Percentiles rank a stretch among this genome's conserved stretches.
Evolutionary conservation across 2,888 invertebrate species (phyloP).

Genomic region (Eupsilia transversa): DNA sequence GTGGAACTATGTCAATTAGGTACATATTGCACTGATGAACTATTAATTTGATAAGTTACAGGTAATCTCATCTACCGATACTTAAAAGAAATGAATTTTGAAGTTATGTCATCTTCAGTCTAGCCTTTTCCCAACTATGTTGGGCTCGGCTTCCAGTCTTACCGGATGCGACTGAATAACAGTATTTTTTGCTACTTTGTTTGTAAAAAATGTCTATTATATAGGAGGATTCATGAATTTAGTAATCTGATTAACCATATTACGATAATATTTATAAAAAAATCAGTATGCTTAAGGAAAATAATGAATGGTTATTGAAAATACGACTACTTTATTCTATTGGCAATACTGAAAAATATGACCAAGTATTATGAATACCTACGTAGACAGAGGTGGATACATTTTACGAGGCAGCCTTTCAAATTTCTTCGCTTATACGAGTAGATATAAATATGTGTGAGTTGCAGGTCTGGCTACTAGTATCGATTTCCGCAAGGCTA

Average conservation of each 20-base stretch:
- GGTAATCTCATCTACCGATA: background rate
- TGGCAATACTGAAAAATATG: conserved; percentile 63
- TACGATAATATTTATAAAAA: background rate
- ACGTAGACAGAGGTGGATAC: conserved; percentile 63
- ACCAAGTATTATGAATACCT: conserved; percentile 59
- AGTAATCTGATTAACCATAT: background rate
- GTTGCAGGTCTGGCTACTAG: conserved; percentile 72
- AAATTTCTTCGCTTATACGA: conserved; percentile 69
- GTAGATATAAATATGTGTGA: conserved; percentile 69
- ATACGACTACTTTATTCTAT: conserved; percentile 63
- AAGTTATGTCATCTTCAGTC: background rate
- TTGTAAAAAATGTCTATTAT: background rate
- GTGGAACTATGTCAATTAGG: background rate
- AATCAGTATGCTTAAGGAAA: conserved; percentile 38
- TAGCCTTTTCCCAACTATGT: background rate
- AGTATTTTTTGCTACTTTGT: background rate
- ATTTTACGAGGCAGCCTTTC: conserved; percentile 69
- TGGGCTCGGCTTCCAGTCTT: background rate
- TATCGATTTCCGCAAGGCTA: conserved; percentile 76
- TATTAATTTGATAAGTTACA: background rate
- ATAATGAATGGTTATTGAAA: conserved; percentile 60
- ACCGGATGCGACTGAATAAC: background rate
- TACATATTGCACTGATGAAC: background rate
- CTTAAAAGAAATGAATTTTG: background rate
- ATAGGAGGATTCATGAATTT: background rate